Evolutionary conservation across 2,888 invertebrate genomes (phyloP).

Genomic region (Troides aeacus): DNA sequence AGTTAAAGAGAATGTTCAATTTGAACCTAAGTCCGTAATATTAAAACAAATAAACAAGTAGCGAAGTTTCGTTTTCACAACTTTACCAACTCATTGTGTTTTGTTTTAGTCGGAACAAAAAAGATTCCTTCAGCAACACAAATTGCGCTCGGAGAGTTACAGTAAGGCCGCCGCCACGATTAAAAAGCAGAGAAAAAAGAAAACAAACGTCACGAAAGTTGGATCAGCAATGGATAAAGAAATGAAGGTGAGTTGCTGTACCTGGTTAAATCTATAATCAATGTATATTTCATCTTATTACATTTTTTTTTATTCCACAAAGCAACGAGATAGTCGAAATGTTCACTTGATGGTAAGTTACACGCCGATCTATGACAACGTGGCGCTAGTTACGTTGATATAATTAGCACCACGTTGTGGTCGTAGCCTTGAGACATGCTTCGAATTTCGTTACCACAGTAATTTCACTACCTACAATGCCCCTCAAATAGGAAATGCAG

Average conservation of each 20-base stretch:
- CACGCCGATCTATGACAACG: too few species aligned
- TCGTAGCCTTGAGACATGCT: too few species aligned
- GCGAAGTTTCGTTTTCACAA: conserved; percentile 28
- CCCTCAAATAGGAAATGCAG: too few species aligned
- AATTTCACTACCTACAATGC: too few species aligned
- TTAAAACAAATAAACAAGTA: conserved; percentile 21
- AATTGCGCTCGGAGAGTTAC: conserved; percentile 93
- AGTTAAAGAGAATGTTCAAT: conserved; percentile 25
- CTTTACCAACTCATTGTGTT: conserved; percentile 25
- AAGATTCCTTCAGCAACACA: conserved; percentile 95
- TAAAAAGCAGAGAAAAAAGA: conserved; percentile 95
- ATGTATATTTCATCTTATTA: too few species aligned
- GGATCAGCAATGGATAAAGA: conserved; percentile 93
- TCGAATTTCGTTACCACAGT: too few species aligned
- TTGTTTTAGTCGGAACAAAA: conserved; percentile 91
- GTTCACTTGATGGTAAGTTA: too few species aligned
- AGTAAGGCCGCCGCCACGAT: conserved; percentile 94
- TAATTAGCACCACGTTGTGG: too few species aligned
- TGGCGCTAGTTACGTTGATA: too few species aligned
- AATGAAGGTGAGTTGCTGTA: conserved; percentile 82
- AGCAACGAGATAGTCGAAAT: too few species aligned
- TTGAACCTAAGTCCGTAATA: conserved; percentile 16
- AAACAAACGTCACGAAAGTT: conserved; percentile 88
- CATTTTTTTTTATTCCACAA: too few species aligned
- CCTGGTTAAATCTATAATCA: background rate